Percentiles rank a stretch among this genome's conserved stretches.
phyloP scores from a whole-genome alignment of 1,140 invertebrate species.

The Bombus superbus region DNA sequence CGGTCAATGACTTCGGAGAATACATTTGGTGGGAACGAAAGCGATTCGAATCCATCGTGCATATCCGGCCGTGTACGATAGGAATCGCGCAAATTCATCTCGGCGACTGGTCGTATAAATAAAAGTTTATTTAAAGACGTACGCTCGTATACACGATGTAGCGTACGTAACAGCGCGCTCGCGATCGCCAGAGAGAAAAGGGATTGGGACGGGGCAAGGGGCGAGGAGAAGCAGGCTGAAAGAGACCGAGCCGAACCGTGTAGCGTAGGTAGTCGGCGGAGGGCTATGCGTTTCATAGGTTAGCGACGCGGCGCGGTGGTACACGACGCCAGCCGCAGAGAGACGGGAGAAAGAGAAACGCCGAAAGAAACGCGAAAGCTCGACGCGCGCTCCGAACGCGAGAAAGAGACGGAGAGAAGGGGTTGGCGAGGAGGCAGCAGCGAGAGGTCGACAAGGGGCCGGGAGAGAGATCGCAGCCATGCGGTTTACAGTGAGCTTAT shows the following conservation, averaged over 20 bases:
- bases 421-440: not conserved
- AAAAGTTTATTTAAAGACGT: conserved; percentile 83
- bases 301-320: not conserved
- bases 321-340: too few relatives aligned
- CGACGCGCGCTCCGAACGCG: not conserved
- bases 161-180: conserved; percentile 25
- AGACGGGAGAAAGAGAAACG: not conserved
- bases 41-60: conserved; percentile 69
- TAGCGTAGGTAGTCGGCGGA: conserved; percentile 33
- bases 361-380: conserved; percentile 20
- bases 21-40: conserved; percentile 68
- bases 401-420: not conserved
- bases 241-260: conserved; percentile 26
- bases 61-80: conserved; percentile 71
- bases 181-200: not conserved
- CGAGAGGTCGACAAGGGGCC: not conserved
- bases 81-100: conserved; percentile 76
- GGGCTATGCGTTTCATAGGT: not conserved
- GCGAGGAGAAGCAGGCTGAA: conserved; percentile 14
- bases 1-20: conserved; percentile 66
- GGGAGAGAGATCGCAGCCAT: conserved; percentile 34
- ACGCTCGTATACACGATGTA: conserved; percentile 54
- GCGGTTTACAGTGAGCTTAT: conserved; percentile 75
- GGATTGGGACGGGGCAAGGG: not conserved
- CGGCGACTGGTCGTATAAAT: conserved; percentile 78